Conservation (phyloP, 92 coral and sea anemone genomes). For the Epizoanthus illoricatus region DNA sequence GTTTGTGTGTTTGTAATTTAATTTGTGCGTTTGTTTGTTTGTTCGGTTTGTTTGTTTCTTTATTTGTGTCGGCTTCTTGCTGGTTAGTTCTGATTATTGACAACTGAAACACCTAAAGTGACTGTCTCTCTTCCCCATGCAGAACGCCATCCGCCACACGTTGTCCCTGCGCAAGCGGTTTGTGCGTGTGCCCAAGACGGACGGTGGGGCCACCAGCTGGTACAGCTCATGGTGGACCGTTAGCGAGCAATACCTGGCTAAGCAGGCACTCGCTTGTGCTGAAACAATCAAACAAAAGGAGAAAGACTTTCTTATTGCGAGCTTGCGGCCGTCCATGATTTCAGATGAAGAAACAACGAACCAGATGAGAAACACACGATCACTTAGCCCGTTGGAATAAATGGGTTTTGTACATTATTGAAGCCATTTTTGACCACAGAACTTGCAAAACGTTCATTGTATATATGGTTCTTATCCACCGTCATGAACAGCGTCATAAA, state of each 20-base stretch:
- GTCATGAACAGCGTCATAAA: no score
- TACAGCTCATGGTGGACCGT: slow-evolving; percentile 39
- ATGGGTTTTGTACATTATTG: no score
- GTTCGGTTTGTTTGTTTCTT: no score
- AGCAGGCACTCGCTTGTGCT: slow-evolving; percentile 2
- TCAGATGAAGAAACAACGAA: not conserved
- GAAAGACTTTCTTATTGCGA: not conserved
- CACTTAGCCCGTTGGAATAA: no score
- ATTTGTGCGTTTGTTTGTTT: no score
- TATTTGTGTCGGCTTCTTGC: no score
- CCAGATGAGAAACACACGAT: no score
- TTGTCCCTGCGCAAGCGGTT: slow-evolving; percentile 37
- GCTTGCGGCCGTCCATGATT: slow-evolving; percentile 1
- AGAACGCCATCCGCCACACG: slow-evolving; percentile 38
- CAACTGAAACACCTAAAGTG: not conserved
- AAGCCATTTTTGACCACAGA: no score
- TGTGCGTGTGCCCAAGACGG: slow-evolving; percentile 38
- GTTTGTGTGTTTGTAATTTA: no score
- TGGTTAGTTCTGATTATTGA: no score
- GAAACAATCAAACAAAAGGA: not conserved
- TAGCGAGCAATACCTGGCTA: slow-evolving; percentile 22
- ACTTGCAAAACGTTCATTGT: no score
- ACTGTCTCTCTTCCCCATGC: not conserved
- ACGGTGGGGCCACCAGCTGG: slow-evolving; percentile 27
- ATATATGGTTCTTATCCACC: no score